phyloP scores from a whole-genome alignment of 1,140 invertebrate species.

The Tachypleus tridentatus region DNA sequence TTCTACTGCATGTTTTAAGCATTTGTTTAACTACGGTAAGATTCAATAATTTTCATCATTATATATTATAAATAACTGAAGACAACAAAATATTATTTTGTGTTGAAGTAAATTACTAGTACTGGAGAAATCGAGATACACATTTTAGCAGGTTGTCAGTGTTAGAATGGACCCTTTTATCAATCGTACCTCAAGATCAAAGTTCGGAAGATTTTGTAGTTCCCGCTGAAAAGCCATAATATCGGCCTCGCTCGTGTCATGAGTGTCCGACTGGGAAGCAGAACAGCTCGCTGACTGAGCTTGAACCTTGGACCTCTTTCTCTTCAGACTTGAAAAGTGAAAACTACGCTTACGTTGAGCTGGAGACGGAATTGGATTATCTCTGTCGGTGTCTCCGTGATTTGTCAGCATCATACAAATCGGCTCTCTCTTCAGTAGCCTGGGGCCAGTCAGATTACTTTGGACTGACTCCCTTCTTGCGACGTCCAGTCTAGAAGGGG shows the following conservation, averaged over 20 bases:
- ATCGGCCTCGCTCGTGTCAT: slow-evolving; percentile 33
- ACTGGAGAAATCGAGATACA: too few relatives aligned
- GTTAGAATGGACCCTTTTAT: too few relatives aligned
- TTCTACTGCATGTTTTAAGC: too few relatives aligned
- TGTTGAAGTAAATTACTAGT: too few relatives aligned
- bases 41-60: too few relatives aligned
- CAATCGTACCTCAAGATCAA: slow-evolving; percentile 6
- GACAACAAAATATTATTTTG: too few relatives aligned
- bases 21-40: too few relatives aligned
- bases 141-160: too few relatives aligned
- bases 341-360: slow-evolving; percentile 19
- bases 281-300: slow-evolving; percentile 2
- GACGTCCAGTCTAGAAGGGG: slow-evolving; percentile 2
- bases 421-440: background rate
- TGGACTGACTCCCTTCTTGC: slow-evolving; percentile 4
- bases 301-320: slow-evolving; percentile 26
- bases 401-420: background rate
- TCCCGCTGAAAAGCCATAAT: slow-evolving; percentile 42
- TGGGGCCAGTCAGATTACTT: background rate
- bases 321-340: slow-evolving; percentile 26
- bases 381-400: background rate
- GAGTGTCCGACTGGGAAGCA: slow-evolving; percentile 9
- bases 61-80: too few relatives aligned
- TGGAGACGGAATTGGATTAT: background rate
- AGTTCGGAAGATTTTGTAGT: slow-evolving; percentile 41